Conservation (phyloP, 1,140 invertebrate genomes). For the Pogonomyrmex barbatus region DNA sequence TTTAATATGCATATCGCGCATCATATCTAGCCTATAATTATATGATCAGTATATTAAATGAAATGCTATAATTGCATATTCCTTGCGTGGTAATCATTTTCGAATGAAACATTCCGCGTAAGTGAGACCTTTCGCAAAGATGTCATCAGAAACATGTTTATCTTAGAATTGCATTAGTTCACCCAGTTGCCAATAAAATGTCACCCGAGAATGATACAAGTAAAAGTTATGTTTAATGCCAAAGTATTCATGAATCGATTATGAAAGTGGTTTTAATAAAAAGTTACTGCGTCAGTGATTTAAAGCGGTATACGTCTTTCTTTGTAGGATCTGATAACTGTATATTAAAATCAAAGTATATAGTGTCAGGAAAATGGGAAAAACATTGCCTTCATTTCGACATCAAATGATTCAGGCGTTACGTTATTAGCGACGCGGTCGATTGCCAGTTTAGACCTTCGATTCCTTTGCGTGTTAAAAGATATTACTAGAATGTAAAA, state of each 20-base stretch:
- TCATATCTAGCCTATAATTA: conserved; percentile 37
- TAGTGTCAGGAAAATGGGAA: conserved; percentile 11
- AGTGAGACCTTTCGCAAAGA: conserved; percentile 44
- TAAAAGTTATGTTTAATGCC: conserved; percentile 67
- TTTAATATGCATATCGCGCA: conserved; percentile 5
- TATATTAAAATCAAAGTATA: conserved; percentile 24
- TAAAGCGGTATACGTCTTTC: conserved; percentile 27
- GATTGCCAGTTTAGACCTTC: conserved; percentile 43
- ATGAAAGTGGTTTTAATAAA: conserved; percentile 64
- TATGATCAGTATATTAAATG: neutral
- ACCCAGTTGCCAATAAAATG: conserved; percentile 46
- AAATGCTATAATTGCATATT: conserved; percentile 17
- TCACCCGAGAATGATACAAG: conserved; percentile 10
- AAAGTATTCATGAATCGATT: conserved; percentile 64
- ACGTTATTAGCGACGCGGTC: conserved; percentile 42
- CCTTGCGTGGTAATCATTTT: conserved; percentile 15
- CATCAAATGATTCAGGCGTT: conserved; percentile 33
- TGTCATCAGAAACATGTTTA: conserved; percentile 39
- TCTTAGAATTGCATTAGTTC: conserved; percentile 29
- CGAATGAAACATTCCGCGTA: conserved; percentile 1
- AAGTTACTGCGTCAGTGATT: conserved; percentile 50
- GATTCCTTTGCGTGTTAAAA: neutral
- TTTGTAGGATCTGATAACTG: conserved; percentile 41
- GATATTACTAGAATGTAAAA: conserved; percentile 6
- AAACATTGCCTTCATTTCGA: conserved; percentile 31